Evolutionary conservation across 2,888 invertebrate genomes (phyloP), one percentile per base, ranked within the genome.

Genomic region (Drosophila nr. fundita): DNA sequence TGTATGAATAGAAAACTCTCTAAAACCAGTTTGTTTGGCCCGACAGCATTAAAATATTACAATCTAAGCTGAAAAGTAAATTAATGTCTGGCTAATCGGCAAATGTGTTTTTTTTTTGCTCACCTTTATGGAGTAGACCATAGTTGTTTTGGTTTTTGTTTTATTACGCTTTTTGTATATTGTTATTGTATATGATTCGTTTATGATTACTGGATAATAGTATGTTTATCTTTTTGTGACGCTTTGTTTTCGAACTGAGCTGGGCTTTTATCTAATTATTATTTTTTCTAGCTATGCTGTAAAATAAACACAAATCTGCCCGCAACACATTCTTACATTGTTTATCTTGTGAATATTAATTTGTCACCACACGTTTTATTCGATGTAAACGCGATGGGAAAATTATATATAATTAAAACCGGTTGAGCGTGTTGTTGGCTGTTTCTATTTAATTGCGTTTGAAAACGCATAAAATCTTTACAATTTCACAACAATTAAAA

Each of bases 121-220:
- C 74, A 90, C 90, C 91, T 87, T 91, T 72, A 91, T 77, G 72
- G 91, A 87, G 66, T 90, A 91, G 36, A 78, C 90, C 90, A 90
- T 90, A 48, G 55, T 69, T 76, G 59, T 52, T 40, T 64, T 36
- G 36, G 42, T 60, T 48, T 30, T 54, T 55, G 38, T 48, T 13
- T 38, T n/a, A 8, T 50, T 54, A 18, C 24, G n/a, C 10, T 38
- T 55, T 57, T 66, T 61, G 32, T 34, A 65, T 50, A 24, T 62
- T 80, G 40, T 8, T 38, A 15, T 57, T 15, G 24, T 13, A 30
- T 48, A n/a, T 21, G 30, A 11, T 32, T 15, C 4, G 30, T 52
- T 52, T 45, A 45, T 21, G 55, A 38, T 52, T 21, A 30, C 42
- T 36, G 8, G 34, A 57, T 38, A 32, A 18, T 53, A 24, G 8